Conservation (phyloP, 2,797 vertebrate genomes). For the Amblyraja radiata region DNA sequence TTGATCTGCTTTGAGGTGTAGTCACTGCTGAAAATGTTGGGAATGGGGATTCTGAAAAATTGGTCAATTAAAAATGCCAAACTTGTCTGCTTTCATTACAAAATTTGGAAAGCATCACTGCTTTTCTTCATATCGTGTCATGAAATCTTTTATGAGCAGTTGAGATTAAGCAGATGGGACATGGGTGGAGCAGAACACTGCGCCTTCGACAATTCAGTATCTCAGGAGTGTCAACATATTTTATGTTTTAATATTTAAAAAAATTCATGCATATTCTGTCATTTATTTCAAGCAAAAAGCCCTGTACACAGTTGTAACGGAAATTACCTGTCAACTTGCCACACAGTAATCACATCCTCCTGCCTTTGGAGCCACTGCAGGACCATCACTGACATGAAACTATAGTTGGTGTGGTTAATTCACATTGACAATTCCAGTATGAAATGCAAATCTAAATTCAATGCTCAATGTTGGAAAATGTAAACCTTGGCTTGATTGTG, state of each 20-base stretch:
- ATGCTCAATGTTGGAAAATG: not conserved
- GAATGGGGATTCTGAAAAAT: no score
- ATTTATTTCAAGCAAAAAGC: not conserved
- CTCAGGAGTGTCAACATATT: not conserved
- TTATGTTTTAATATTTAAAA: not conserved
- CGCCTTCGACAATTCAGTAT: not conserved
- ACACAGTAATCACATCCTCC: not conserved
- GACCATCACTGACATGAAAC: not conserved
- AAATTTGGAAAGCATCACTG: no score
- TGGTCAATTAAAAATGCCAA: no score
- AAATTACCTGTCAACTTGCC: not conserved
- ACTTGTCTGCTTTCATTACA: no score
- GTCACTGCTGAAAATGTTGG: no score
- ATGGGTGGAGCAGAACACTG: not conserved
- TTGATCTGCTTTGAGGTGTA: not conserved
- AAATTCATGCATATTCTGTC: not conserved
- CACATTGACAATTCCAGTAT: not conserved
- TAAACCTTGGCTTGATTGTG: not conserved
- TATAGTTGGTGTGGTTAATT: not conserved
- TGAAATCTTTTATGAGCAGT: not conserved
- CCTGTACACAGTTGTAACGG: not conserved
- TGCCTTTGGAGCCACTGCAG: not conserved
- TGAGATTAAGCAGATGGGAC: not conserved
- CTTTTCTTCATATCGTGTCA: not conserved
- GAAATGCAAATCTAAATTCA: not conserved